Evolutionary conservation across 1,140 invertebrate species (phyloP).

Genomic region (Platyscapa corneri): DNA sequence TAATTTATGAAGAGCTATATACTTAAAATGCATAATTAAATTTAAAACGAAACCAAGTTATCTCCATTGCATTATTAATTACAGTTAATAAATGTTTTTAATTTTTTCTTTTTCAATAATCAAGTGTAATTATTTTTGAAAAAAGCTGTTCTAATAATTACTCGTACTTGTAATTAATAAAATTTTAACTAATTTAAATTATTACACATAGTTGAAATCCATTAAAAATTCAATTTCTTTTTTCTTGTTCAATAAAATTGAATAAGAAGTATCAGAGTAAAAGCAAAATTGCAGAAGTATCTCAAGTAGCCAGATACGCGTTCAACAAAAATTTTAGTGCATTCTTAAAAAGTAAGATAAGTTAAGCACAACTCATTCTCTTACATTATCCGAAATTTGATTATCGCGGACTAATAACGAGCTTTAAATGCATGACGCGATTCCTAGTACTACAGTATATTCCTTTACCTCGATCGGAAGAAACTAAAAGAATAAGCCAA

Average conservation of each 20-base stretch:
- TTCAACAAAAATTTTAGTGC: not conserved
- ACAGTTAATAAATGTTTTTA: too few relatives aligned
- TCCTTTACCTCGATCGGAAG: not conserved
- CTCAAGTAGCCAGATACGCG: too few relatives aligned
- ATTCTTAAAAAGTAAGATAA: not conserved
- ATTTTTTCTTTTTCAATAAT: too few relatives aligned
- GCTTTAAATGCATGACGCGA: constrained; percentile 37
- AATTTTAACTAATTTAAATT: not conserved
- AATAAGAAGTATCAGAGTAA: not conserved
- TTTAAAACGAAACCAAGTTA: too few relatives aligned
- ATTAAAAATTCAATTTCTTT: not conserved
- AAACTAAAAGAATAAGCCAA: not conserved
- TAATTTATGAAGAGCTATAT: too few relatives aligned
- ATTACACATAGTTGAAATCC: not conserved
- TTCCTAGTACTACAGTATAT: not conserved
- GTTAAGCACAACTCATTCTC: not conserved
- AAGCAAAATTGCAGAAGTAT: too few relatives aligned
- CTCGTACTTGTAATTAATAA: not conserved
- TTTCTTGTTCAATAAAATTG: constrained; percentile 10
- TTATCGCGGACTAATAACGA: constrained; percentile 33
- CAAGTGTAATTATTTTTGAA: too few relatives aligned
- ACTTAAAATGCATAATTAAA: too few relatives aligned
- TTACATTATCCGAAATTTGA: constrained; percentile 21
- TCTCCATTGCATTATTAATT: too few relatives aligned
- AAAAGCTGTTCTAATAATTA: too few relatives aligned